These are phyloP conservation scores for Entomobrya proxima DNA, from an alignment of 2,888 invertebrate genomes.

Conservation along the genomic window DNA sequence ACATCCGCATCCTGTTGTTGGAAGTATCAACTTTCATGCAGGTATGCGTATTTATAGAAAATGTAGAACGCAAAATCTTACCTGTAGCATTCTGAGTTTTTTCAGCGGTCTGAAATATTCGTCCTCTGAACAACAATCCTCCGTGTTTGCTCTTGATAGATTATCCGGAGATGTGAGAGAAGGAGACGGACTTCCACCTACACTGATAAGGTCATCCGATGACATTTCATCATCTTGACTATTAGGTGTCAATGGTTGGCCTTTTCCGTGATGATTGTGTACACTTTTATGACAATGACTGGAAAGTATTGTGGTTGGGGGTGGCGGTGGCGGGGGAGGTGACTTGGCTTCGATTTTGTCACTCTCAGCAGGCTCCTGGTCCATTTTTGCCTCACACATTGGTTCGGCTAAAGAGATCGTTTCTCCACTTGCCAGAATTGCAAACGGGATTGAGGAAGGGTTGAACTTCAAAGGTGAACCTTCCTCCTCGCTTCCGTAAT, in stretches of 20 bases:
- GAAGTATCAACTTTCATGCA: background rate
- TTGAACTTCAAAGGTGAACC: constrained; percentile 46
- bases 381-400: constrained; percentile 76
- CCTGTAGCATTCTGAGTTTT: constrained; percentile 86
- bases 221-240: constrained; percentile 74
- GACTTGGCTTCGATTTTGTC: constrained; percentile 73
- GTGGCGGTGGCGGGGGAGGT: constrained; percentile 64
- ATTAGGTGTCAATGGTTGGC: constrained; percentile 72
- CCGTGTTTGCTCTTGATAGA: constrained; percentile 71
- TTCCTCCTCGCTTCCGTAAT: constrained; percentile 65
- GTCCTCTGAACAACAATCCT: constrained; percentile 78
- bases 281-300: constrained; percentile 63
- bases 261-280: constrained; percentile 63
- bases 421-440: constrained; percentile 68
- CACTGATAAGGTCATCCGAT: constrained; percentile 75
- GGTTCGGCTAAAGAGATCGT: constrained; percentile 72
- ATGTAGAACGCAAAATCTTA: constrained; percentile 68
- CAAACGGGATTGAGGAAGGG: constrained; percentile 70
- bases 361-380: constrained; percentile 75
- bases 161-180: constrained; percentile 73
- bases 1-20: background rate
- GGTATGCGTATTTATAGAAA: background rate
- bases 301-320: constrained; percentile 57
- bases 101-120: constrained; percentile 90
- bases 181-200: constrained; percentile 75